Percentiles rank a stretch among this genome's conserved stretches.
Evolutionary conservation across 1,140 invertebrate species (phyloP).

Genomic region (Nomia melanderi): DNA sequence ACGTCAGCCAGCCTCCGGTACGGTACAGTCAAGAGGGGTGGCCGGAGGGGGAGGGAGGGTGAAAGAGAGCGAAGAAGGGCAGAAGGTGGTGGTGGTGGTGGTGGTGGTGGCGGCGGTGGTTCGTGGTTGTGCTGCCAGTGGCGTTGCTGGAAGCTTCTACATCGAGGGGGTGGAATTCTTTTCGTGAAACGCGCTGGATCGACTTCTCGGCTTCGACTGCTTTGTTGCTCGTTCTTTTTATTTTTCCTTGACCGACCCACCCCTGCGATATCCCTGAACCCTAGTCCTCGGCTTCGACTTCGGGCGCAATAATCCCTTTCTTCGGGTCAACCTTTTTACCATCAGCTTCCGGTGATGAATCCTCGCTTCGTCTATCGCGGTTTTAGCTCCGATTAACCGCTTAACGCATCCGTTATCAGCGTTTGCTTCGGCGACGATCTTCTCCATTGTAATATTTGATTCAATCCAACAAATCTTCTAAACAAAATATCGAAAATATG

Average conservation of each 20-base stretch:
- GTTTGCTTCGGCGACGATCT: too few relatives aligned
- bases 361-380: conserved; percentile 31
- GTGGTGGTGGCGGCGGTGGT: background rate
- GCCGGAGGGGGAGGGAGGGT: conserved; percentile 41
- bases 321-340: conserved; percentile 57
- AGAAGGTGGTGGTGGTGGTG: conserved; percentile 34
- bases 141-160: conserved; percentile 33
- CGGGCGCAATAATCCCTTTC: conserved; percentile 57
- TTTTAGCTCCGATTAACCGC: conserved; percentile 28
- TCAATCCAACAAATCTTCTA: too few relatives aligned
- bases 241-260: conserved; percentile 19
- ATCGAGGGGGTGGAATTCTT: conserved; percentile 44
- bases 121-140: conserved; percentile 35
- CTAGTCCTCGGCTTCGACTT: conserved; percentile 4
- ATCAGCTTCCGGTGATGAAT: background rate
- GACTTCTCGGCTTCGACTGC: conserved; percentile 52
- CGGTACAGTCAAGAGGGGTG: conserved; percentile 29
- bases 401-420: too few relatives aligned
- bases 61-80: conserved; percentile 57
- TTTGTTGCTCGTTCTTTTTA: conserved; percentile 51
- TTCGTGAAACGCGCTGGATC: conserved; percentile 56
- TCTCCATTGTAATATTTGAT: too few relatives aligned
- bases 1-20: conserved; percentile 61
- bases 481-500: too few relatives aligned
- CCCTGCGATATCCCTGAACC: background rate